Percentiles rank a stretch among this genome's conserved stretches.
Conservation (phyloP, 1,140 invertebrate genomes). For the Schlechtendalia chinensis region DNA sequence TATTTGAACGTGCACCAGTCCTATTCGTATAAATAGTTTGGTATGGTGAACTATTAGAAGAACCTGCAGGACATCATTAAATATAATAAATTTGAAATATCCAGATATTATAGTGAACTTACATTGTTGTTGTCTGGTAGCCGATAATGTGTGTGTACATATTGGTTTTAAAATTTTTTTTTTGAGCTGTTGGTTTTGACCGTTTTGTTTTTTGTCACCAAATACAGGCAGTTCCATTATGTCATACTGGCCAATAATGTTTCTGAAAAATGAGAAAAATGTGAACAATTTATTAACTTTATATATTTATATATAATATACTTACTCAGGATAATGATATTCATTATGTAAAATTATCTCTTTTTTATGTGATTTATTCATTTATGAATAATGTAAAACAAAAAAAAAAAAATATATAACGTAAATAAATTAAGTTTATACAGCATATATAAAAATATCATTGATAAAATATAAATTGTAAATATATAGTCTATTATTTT, state of each 20-base stretch:
- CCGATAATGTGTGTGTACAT: conserved; percentile 15
- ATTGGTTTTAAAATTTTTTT: conserved; percentile 35
- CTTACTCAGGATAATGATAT: not conserved
- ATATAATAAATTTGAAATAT: not conserved
- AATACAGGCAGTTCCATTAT: conserved; percentile 1
- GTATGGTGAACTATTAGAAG: conserved; percentile 9
- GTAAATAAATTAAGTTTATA: not conserved
- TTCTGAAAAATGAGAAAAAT: not conserved
- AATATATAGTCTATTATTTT: not conserved
- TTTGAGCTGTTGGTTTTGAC: not conserved
- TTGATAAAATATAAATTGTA: not conserved
- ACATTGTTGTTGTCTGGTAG: conserved; percentile 28
- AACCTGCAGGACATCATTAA: not conserved
- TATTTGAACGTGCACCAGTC: not conserved
- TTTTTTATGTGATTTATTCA: not conserved
- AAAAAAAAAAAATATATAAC: not conserved
- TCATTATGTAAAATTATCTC: not conserved
- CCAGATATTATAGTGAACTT: not conserved
- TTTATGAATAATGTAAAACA: not conserved
- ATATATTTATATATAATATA: not conserved
- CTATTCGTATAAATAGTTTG: not conserved
- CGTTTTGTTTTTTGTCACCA: not conserved
- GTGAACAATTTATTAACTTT: not conserved
- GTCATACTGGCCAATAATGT: not conserved
- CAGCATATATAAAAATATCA: not conserved